phyloP scores from a whole-genome alignment of 2,888 invertebrate genomes.

The Macrosiphum euphorbiae region DNA sequence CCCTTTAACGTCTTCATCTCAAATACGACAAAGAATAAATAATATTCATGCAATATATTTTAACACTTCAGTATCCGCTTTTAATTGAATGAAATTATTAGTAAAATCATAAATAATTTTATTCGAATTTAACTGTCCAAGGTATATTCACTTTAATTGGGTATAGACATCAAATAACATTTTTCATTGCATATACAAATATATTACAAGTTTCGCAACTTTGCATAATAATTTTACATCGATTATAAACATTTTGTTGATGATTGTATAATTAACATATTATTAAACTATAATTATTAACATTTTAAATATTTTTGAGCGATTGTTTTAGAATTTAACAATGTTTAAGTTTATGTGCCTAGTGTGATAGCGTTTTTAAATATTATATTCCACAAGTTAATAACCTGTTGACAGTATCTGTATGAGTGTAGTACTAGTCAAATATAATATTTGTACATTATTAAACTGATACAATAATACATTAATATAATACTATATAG shows the following conservation, averaged over 20 bases:
- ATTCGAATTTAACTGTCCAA: background rate
- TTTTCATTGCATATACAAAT: background rate
- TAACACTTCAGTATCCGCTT: background rate
- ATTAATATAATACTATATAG: no score
- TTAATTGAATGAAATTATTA: background rate
- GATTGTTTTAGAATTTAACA: background rate
- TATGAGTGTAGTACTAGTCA: background rate
- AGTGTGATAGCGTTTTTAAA: background rate
- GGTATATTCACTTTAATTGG: background rate
- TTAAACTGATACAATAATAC: background rate
- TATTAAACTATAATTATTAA: background rate
- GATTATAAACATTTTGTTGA: background rate
- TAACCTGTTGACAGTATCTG: background rate
- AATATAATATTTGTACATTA: background rate
- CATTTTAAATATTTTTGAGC: background rate
- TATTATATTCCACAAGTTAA: background rate
- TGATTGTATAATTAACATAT: background rate
- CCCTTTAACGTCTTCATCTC: conserved; percentile 25
- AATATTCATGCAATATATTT: background rate
- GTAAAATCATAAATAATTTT: background rate
- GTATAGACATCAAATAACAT: background rate
- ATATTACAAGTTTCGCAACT: background rate
- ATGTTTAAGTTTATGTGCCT: background rate
- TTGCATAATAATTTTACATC: background rate
- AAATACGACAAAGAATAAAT: background rate